These are phyloP conservation scores for Pygoscelis adeliae DNA, from an alignment of 2,113 vertebrate genomes.

Conservation along the genomic window DNA sequence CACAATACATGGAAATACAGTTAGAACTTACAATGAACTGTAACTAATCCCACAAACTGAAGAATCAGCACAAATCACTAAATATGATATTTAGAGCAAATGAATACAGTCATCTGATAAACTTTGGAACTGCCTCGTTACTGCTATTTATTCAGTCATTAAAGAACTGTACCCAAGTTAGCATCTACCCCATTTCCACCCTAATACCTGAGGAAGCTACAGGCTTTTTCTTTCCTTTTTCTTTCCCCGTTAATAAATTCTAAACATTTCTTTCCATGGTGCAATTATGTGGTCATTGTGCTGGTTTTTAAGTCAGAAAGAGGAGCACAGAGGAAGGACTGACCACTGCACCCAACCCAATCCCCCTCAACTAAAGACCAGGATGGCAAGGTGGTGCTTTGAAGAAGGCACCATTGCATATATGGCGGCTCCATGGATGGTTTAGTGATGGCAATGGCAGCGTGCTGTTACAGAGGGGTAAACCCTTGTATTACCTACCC, in stretches of 20 bases:
- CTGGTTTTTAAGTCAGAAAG: background rate
- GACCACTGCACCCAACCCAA: background rate
- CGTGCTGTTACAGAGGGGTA: background rate
- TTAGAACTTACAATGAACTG: slow-evolving; percentile 72
- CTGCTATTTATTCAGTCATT: background rate
- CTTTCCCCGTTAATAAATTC: background rate
- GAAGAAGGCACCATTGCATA: background rate
- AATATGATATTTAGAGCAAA: slow-evolving; percentile 63
- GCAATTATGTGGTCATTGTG: background rate
- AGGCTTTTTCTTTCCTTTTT: background rate
- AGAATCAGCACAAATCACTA: slow-evolving; percentile 72
- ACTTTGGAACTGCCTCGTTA: slow-evolving; percentile 17
- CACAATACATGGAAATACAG: slow-evolving; percentile 71
- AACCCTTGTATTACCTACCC: background rate
- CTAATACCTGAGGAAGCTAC: background rate
- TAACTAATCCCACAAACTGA: slow-evolving; percentile 73
- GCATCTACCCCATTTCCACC: background rate
- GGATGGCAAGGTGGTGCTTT: background rate
- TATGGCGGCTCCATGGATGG: background rate
- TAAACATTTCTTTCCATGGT: background rate
- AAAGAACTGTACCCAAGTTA: background rate
- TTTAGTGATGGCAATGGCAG: background rate
- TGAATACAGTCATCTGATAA: slow-evolving; percentile 57
- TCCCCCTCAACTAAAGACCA: background rate
- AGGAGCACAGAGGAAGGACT: background rate